Conservation (phyloP, 1,140 invertebrate genomes). For the Drosophila mojavensis region DNA sequence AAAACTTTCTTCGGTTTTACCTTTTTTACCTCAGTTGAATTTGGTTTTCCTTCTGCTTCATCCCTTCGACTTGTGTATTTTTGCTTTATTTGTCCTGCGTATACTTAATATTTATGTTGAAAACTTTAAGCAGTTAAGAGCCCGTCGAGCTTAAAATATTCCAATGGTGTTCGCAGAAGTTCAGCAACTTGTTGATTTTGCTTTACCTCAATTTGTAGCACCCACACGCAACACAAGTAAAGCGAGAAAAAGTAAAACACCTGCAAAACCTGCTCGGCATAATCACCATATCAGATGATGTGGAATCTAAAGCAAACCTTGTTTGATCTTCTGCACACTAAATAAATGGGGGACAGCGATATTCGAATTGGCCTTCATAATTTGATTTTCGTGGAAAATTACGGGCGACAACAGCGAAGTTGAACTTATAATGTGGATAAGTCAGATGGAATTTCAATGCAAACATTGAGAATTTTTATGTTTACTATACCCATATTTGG, state of each 20-base stretch:
- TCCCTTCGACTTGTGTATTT: constrained; percentile 56
- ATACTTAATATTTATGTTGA: constrained; percentile 81
- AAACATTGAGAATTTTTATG: too few relatives aligned
- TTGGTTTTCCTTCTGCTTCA: constrained; percentile 42
- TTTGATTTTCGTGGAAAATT: constrained; percentile 20
- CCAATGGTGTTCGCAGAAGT: constrained; percentile 62
- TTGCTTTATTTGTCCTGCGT: constrained; percentile 50
- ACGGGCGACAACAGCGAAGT: background rate
- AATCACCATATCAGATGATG: constrained; percentile 55
- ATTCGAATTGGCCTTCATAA: constrained; percentile 13
- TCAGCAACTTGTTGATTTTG: constrained; percentile 78
- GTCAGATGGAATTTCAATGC: background rate
- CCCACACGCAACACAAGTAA: background rate
- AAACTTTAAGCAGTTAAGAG: constrained; percentile 80
- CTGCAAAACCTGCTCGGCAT: constrained; percentile 56
- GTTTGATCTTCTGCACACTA: constrained; percentile 59
- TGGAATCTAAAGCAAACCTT: constrained; percentile 3
- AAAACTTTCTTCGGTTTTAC: constrained; percentile 70
- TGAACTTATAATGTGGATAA: background rate
- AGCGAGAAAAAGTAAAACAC: background rate
- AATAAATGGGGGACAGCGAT: background rate
- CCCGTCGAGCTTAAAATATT: constrained; percentile 78
- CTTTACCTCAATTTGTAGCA: constrained; percentile 45
- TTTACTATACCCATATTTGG: background rate
- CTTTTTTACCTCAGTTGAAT: constrained; percentile 53